Evolutionary conservation across 2,888 invertebrate genomes (phyloP).

Genomic region (Marronus borbonicus): DNA sequence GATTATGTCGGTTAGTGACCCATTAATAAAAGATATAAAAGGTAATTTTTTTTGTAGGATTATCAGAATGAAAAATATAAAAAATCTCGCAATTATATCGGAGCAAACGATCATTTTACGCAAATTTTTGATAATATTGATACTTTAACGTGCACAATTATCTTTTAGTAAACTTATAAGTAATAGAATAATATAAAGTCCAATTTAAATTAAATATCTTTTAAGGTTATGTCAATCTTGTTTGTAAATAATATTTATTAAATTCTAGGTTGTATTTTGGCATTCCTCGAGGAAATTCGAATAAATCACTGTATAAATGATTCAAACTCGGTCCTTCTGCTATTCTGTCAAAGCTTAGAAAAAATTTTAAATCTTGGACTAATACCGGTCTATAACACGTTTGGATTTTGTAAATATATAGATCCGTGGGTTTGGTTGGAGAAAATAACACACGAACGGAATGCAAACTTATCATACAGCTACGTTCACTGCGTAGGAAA

Average conservation of each 20-base stretch:
- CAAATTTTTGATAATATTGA: constrained; percentile 5
- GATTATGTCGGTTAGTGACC: constrained; percentile 75
- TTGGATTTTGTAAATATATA: constrained; percentile 69
- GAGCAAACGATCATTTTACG: background rate
- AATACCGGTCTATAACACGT: constrained; percentile 65
- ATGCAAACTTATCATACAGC: constrained; percentile 61
- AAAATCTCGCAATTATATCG: background rate
- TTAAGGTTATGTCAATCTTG: constrained; percentile 51
- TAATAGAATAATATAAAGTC: background rate
- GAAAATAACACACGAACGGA: constrained; percentile 67
- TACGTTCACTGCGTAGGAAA: constrained; percentile 70
- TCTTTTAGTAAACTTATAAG: background rate
- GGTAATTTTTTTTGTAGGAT: constrained; percentile 64
- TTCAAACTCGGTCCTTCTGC: constrained; percentile 69
- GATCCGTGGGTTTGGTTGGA: constrained; percentile 75
- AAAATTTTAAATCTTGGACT: constrained; percentile 74
- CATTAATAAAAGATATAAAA: constrained; percentile 75
- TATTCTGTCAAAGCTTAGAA: constrained; percentile 74
- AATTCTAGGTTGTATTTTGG: constrained; percentile 68
- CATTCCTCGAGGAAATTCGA: constrained; percentile 66
- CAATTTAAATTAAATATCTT: background rate
- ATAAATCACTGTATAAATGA: constrained; percentile 67
- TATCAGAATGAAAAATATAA: background rate
- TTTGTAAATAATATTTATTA: constrained; percentile 45
- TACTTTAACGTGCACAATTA: background rate